Conservation (phyloP, 2,797 vertebrate species). For the Rhinichthys osculus region DNA sequence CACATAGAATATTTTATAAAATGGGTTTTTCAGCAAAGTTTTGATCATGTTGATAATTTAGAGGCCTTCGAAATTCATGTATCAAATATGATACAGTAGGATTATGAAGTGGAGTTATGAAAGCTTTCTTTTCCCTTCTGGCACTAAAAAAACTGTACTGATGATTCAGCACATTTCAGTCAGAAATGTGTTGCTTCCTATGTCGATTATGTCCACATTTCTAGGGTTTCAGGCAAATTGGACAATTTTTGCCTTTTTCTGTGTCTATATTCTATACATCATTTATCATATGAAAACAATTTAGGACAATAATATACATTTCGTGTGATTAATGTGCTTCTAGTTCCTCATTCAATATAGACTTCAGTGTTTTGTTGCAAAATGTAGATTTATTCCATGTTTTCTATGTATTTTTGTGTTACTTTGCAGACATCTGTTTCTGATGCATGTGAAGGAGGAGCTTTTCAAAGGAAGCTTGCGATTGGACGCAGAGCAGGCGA, state of each 20-base stretch:
- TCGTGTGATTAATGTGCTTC: background rate
- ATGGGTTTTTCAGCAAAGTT: background rate
- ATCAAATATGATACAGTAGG: background rate
- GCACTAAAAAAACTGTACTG: background rate
- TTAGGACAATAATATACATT: background rate
- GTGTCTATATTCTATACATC: background rate
- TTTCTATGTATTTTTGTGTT: background rate
- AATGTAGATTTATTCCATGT: background rate
- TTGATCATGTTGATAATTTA: background rate
- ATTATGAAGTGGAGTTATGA: background rate
- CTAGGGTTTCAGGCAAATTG: background rate
- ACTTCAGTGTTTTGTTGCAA: background rate
- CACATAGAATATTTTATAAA: background rate
- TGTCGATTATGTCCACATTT: background rate
- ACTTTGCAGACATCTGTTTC: slow-evolving; percentile 82
- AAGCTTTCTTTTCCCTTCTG: background rate
- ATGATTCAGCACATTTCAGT: slow-evolving; percentile 21
- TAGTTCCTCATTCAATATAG: background rate
- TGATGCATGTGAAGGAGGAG: slow-evolving; percentile 85
- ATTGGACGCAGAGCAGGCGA: slow-evolving; percentile 79
- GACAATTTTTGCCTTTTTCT: background rate
- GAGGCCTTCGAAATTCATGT: background rate
- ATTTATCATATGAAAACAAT: background rate
- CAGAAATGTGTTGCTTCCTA: background rate
- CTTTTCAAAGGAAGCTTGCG: slow-evolving; percentile 81